Base-by-base conservation (phyloP, 2,888 invertebrate species). In the Aethes cnicana region DNA sequence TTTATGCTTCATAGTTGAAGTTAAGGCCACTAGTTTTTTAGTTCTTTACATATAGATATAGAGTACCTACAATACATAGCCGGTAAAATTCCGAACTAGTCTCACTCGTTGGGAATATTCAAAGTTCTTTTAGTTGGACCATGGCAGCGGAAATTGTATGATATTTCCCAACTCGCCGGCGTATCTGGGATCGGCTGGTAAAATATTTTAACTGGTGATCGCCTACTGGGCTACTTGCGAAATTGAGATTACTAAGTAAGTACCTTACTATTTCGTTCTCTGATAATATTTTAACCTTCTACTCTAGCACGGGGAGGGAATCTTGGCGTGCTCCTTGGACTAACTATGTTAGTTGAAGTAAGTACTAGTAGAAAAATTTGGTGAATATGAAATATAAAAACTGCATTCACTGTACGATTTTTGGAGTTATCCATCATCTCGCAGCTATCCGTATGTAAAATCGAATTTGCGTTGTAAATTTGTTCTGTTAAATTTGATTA, bases 191-290 rank as follows among this genome's bases (percentile, higher is more conserved):
- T 39, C 39, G 11, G 36, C 30, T 23, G 12, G 42, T 50, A 43
- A 37, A 37, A 50, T 50, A 49, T 28, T 49, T 23, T 37, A 43
- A 50, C 23, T 17, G 35, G 9, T n/a, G 17, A 26, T 33, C 16
- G 7, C 12, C 20, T 8, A 35, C 20, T 21, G 21, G 17, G 14
- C 26, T 7, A 12, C 30, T 28, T 25, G 12, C 11, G 30, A 39
- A 36, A 25, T 25, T 26, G 18, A 12, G 18, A 26, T n/a, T n/a
- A n/a, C n/a, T n/a, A n/a, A n/a, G n/a, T n/a, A n/a, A 25, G 1
- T 9, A 21, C 23, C 23, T 1, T 17, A 6, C 26, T n/a, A 26
- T 1, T 3, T 9, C 26, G n/a, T n/a, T n/a, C n/a, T n/a, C n/a
- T n/a, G n/a, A n/a, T n/a, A n/a, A n/a, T n/a, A n/a, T n/a, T n/a